Conservation (phyloP, 92 coral and sea anemone genomes). For the Pocillopora grandis region DNA sequence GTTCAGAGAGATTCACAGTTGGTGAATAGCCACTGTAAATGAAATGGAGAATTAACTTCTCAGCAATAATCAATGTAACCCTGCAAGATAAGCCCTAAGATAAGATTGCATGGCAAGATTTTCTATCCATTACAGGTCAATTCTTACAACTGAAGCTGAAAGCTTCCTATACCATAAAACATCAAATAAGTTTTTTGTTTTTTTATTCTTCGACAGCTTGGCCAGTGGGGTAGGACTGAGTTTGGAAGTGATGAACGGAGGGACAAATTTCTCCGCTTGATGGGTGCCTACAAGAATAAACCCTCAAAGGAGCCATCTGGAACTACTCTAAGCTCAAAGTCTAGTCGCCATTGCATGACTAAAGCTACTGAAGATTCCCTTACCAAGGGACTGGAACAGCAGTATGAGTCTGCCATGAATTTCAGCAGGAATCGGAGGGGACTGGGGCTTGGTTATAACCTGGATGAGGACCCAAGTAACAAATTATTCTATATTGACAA, state of each 20-base stretch:
- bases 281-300: conserved; percentile 80
- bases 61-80: too few species aligned
- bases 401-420: conserved; percentile 75
- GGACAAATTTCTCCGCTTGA: conserved; percentile 77
- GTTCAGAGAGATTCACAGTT: not conserved
- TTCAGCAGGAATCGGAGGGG: conserved; percentile 67
- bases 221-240: conserved; percentile 71
- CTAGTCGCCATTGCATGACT: conserved; percentile 65
- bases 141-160: too few species aligned
- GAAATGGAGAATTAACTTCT: too few species aligned
- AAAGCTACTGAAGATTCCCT: conserved; percentile 52
- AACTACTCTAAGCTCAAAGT: conserved; percentile 16
- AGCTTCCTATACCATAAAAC: too few species aligned
- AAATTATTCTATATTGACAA: conserved; percentile 77
- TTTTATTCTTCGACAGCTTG: conserved; percentile 41
- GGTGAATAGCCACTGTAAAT: too few species aligned
- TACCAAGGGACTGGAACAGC: conserved; percentile 63
- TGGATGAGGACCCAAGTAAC: conserved; percentile 66
- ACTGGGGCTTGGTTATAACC: conserved; percentile 76
- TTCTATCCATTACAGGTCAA: too few species aligned
- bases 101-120: too few species aligned
- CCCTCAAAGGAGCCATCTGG: conserved; percentile 14
- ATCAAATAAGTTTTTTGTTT: not conserved
- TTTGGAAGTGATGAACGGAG: conserved; percentile 73
- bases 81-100: too few species aligned